Percentiles rank a stretch among this genome's conserved stretches.
Conservation (phyloP, 2,797 vertebrate genomes). For the Eremophila alpestris region DNA sequence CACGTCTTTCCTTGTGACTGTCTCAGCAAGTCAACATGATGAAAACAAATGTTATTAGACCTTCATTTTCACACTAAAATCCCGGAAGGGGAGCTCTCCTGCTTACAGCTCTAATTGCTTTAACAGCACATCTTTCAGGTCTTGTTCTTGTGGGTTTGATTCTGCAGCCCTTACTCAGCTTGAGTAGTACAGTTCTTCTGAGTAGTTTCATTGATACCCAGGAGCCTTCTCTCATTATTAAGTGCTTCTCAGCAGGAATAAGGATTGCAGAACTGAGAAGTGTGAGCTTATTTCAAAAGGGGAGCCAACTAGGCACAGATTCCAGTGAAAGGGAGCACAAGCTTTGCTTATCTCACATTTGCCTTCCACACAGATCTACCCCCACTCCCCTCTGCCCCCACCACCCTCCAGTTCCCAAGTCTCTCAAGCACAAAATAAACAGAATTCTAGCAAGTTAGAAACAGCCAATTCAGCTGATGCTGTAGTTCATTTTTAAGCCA, state of each 20-base stretch:
- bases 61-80: slow-evolving; percentile 6
- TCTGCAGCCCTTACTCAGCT: not conserved
- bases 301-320: not conserved
- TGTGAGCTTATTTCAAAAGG: not conserved
- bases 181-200: not conserved
- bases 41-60: slow-evolving; percentile 30
- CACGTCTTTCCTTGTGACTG: not conserved
- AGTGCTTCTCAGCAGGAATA: not conserved
- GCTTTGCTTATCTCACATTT: not conserved
- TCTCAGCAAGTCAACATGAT: not conserved
- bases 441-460: not conserved
- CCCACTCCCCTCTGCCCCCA: accelerated
- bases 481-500: not conserved
- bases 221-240: not conserved
- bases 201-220: not conserved
- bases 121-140: not conserved
- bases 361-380: not conserved
- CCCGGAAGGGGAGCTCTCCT: not conserved
- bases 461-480: not conserved
- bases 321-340: not conserved
- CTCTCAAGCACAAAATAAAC: not conserved
- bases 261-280: not conserved
- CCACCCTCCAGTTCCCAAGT: not conserved
- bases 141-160: not conserved
- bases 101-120: slow-evolving; percentile 23